Evolutionary conservation across 2,113 vertebrate species (phyloP).

Genomic region (Aegithalos caudatus): DNA sequence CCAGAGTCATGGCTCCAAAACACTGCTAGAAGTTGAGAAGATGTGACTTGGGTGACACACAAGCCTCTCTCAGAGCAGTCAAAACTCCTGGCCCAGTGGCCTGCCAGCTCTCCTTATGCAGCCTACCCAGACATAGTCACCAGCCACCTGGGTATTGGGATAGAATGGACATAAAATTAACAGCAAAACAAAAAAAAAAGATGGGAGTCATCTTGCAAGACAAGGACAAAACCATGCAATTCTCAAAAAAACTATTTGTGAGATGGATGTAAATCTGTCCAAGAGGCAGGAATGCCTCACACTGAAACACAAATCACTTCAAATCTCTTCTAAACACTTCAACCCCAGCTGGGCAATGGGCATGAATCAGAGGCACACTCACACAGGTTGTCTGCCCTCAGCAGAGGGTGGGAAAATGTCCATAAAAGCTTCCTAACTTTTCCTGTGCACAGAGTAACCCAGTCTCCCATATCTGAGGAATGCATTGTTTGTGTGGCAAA

Average conservation of each 20-base stretch:
- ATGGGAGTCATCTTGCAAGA: neutral
- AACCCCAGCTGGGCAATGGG: neutral
- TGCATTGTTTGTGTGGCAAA: neutral
- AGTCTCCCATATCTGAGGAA: fast-evolving
- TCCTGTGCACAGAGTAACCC: neutral
- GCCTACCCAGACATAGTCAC: neutral
- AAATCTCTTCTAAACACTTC: neutral
- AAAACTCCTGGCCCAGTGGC: neutral
- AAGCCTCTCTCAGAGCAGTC: fast-evolving
- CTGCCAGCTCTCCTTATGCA: neutral
- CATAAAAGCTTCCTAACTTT: neutral
- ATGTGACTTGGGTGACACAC: neutral
- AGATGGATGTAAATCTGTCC: neutral
- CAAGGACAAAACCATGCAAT: neutral
- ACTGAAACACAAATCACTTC: neutral
- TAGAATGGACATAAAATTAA: neutral
- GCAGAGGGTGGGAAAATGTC: neutral
- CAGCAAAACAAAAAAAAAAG: neutral
- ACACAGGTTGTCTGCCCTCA: neutral
- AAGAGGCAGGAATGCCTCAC: neutral
- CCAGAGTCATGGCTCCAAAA: neutral
- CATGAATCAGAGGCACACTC: neutral
- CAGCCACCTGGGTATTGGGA: neutral
- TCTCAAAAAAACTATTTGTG: neutral
- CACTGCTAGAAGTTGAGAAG: neutral